phyloP scores from a whole-genome alignment of 2,888 invertebrate genomes.

The Napeogenes inachia region DNA sequence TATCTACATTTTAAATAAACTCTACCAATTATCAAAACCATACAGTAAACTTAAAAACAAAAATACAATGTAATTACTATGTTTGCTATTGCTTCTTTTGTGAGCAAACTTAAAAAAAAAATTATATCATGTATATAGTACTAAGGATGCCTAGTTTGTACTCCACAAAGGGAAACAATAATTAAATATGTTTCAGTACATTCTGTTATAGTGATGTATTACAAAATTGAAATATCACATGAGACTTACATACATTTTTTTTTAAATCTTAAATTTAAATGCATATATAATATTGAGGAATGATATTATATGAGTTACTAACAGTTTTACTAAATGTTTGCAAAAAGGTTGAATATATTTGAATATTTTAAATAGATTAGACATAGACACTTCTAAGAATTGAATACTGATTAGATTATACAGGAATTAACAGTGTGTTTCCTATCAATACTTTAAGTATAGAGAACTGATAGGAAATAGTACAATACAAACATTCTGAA shows the following conservation, averaged over 20 bases:
- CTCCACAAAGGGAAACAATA: conserved; percentile 2
- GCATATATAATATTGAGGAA: too few species aligned
- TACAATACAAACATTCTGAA: conserved; percentile 7
- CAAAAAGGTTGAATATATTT: too few species aligned
- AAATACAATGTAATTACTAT: too few species aligned
- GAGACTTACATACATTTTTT: too few species aligned
- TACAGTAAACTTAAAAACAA: too few species aligned
- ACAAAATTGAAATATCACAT: too few species aligned
- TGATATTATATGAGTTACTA: too few species aligned
- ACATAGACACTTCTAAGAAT: neutral
- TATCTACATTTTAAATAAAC: too few species aligned
- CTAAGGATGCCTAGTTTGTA: conserved; percentile 5
- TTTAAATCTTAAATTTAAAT: too few species aligned
- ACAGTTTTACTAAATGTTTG: too few species aligned
- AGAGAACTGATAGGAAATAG: conserved; percentile 19
- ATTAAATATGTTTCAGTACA: conserved; percentile 1
- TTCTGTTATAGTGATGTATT: neutral
- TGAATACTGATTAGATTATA: conserved; percentile 5
- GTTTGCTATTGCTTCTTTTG: neutral
- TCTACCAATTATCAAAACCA: too few species aligned
- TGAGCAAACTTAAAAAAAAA: conserved; percentile 1
- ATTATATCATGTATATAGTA: neutral
- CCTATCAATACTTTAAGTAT: conserved; percentile 1
- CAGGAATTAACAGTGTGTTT: conserved; percentile 1
- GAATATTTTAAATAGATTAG: neutral